Evolutionary conservation across 2,888 invertebrate genomes (phyloP).

Genomic region (Bembecia ichneumoniformis): DNA sequence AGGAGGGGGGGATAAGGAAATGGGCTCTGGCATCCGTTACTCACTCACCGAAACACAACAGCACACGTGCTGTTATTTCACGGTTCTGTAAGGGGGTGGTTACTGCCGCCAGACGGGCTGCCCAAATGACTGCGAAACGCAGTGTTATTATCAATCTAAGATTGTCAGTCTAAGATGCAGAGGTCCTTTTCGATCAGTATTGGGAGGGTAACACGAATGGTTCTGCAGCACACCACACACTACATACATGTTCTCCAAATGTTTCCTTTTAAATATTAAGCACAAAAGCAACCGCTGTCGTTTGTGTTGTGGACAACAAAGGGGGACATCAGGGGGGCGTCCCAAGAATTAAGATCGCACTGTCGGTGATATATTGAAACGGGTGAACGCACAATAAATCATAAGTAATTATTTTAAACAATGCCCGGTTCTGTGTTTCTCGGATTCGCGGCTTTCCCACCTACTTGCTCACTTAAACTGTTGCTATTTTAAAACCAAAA

Average conservation of each 20-base stretch:
- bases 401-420: constrained; percentile 49
- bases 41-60: too few species aligned
- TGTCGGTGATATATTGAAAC: constrained; percentile 45
- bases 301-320: constrained; percentile 13
- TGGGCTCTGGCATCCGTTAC: too few species aligned
- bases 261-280: background rate
- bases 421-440: constrained; percentile 21
- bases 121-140: too few species aligned
- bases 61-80: too few species aligned
- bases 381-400: constrained; percentile 43
- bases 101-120: too few species aligned
- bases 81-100: too few species aligned
- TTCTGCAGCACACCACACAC: too few species aligned
- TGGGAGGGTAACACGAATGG: too few species aligned
- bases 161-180: too few species aligned
- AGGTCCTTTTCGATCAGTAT: too few species aligned
- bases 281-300: constrained; percentile 8
- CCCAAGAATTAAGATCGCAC: constrained; percentile 47
- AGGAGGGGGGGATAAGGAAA: too few species aligned
- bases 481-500: background rate
- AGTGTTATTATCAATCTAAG: too few species aligned
- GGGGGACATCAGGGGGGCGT: constrained; percentile 22
- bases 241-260: background rate
- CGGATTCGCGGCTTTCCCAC: background rate
- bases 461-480: background rate